Conservation (phyloP, 2,888 invertebrate genomes). For the Thumatha senex region DNA sequence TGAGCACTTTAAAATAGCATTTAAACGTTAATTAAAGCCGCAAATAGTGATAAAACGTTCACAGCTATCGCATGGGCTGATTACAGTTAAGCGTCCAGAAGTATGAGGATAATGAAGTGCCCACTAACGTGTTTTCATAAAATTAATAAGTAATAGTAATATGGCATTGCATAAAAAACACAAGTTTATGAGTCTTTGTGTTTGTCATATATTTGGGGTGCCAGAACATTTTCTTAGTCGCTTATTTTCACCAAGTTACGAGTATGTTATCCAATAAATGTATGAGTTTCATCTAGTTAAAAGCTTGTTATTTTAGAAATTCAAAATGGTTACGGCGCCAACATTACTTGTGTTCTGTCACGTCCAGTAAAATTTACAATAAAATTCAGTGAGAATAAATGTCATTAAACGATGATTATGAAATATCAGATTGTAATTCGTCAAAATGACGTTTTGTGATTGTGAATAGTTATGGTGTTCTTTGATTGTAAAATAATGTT, state of each 20-base stretch:
- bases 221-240: conserved; percentile 70
- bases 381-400: too few species aligned
- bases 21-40: too few species aligned
- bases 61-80: too few species aligned
- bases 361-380: too few species aligned
- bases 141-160: conserved; percentile 55
- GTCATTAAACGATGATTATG: too few species aligned
- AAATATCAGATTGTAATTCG: too few species aligned
- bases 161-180: conserved; percentile 61
- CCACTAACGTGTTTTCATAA: conserved; percentile 41
- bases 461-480: conserved; percentile 1
- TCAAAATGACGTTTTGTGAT: too few species aligned
- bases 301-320: not conserved
- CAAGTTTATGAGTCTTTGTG: conserved; percentile 47
- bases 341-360: too few species aligned
- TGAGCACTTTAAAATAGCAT: not conserved
- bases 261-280: conserved; percentile 75
- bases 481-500: too few species aligned
- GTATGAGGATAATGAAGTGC: conserved; percentile 53
- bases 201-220: conserved; percentile 64
- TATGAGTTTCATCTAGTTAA: conserved; percentile 32
- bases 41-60: too few species aligned
- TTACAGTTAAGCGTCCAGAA: conserved; percentile 16
- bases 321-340: not conserved
- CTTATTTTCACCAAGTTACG: conserved; percentile 70